Conservation (phyloP, 2,797 vertebrate species). For the Meriones psammophilus region DNA sequence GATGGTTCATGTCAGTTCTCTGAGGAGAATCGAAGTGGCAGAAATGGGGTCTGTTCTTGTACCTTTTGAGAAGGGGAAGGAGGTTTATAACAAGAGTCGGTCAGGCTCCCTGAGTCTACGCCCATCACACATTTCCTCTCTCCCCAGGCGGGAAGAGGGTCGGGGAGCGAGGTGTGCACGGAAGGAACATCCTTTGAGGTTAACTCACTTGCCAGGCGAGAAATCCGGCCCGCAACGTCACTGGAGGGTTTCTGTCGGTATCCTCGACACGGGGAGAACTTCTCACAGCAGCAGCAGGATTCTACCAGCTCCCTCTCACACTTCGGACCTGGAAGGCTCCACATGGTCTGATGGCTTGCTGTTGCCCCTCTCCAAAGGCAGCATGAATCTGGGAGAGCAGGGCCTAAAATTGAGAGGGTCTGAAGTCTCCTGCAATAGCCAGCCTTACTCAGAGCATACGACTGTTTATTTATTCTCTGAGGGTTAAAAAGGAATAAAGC, state of each 20-base stretch:
- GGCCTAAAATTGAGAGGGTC: neutral
- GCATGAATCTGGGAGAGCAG: rapidly evolving
- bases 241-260: too few species aligned
- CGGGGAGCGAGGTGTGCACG: neutral
- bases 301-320: neutral
- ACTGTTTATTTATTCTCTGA: neutral
- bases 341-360: neutral
- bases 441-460: neutral
- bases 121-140: neutral
- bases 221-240: too few species aligned
- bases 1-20: neutral
- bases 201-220: neutral
- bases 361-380: neutral
- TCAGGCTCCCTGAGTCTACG: neutral
- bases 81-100: neutral
- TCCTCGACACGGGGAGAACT: too few species aligned
- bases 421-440: neutral
- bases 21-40: neutral
- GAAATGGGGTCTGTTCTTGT: neutral
- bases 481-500: neutral
- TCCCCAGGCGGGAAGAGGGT: neutral
- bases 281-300: too few species aligned
- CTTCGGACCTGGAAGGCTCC: neutral
- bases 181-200: neutral
- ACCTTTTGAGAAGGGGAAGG: neutral